Evolutionary conservation across 1,140 invertebrate genomes (phyloP).

Genomic region (Brachystomella parvula): DNA sequence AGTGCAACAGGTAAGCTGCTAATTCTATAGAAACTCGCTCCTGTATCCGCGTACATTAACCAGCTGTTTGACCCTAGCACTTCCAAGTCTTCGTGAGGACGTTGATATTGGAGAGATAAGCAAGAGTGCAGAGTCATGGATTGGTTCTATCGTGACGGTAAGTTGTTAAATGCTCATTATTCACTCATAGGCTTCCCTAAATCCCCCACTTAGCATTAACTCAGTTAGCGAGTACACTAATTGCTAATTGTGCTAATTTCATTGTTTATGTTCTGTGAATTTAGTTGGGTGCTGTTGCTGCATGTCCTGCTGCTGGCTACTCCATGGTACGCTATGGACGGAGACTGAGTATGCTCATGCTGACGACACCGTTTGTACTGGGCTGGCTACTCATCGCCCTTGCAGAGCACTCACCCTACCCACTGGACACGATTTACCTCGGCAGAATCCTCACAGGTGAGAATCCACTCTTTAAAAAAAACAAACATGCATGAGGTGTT

Average conservation of each 20-base stretch:
- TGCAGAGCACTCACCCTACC: slow-evolving; percentile 16
- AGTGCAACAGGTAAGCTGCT: background rate
- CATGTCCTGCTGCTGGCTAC: slow-evolving; percentile 30
- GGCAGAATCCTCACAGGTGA: slow-evolving; percentile 35
- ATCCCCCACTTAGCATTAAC: too few relatives aligned
- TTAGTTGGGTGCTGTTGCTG: slow-evolving; percentile 28
- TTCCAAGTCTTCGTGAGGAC: slow-evolving; percentile 17
- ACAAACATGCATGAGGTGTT: too few relatives aligned
- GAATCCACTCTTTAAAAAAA: too few relatives aligned
- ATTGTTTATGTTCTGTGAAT: background rate
- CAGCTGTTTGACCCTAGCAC: slow-evolving; percentile 8
- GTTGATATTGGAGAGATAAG: slow-evolving; percentile 14
- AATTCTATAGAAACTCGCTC: background rate
- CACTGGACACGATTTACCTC: slow-evolving; percentile 19
- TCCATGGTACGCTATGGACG: slow-evolving; percentile 26
- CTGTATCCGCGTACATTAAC: background rate
- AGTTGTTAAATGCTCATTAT: slow-evolving; percentile 1
- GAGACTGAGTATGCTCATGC: slow-evolving; percentile 25
- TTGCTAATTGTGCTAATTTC: background rate
- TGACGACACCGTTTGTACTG: slow-evolving; percentile 26
- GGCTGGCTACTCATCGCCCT: slow-evolving; percentile 35
- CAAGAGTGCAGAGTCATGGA: slow-evolving; percentile 22
- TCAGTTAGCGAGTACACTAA: too few relatives aligned
- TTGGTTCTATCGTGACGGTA: slow-evolving; percentile 30
- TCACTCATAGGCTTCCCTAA: background rate